A percentile compares a stretch with the other conserved stretches of the same genome.
Conservation (phyloP, 1,140 invertebrate genomes). For the Drosophila subobscura region DNA sequence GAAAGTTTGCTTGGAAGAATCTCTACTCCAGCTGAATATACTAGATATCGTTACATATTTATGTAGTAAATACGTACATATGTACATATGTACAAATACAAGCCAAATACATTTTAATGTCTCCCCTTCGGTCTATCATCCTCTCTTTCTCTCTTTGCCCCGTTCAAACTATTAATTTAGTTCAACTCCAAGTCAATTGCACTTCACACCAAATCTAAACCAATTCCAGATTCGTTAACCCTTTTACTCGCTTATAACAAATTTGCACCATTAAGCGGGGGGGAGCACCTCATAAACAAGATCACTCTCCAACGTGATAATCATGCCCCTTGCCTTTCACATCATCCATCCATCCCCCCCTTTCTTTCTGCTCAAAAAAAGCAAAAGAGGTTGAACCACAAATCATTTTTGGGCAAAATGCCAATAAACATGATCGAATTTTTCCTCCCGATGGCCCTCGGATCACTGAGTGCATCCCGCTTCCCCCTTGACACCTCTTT, state of each 20-base stretch:
- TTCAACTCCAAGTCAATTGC: conserved; percentile 15
- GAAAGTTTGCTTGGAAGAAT: too few relatives aligned
- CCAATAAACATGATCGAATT: conserved; percentile 36
- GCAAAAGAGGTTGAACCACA: conserved; percentile 26
- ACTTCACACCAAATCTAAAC: conserved; percentile 34
- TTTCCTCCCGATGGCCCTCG: neutral
- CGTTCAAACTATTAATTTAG: neutral
- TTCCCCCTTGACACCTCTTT: too few relatives aligned
- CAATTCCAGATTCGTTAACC: conserved; percentile 27
- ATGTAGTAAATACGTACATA: too few relatives aligned
- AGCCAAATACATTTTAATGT: neutral
- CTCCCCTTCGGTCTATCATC: neutral
- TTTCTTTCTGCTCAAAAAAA: neutral
- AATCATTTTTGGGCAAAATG: conserved; percentile 43
- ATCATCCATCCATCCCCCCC: conserved; percentile 5
- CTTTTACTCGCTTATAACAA: conserved; percentile 13
- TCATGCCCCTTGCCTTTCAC: too few relatives aligned
- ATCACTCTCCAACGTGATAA: conserved; percentile 15
- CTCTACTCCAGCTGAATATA: too few relatives aligned
- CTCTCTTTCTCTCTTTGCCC: neutral
- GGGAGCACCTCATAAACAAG: conserved; percentile 38
- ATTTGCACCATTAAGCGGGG: conserved; percentile 5
- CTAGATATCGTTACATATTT: too few relatives aligned
- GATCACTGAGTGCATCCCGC: too few relatives aligned
- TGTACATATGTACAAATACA: too few relatives aligned